phyloP scores from a whole-genome alignment of 2,888 invertebrate genomes.

The Cheilosia vulpina region DNA sequence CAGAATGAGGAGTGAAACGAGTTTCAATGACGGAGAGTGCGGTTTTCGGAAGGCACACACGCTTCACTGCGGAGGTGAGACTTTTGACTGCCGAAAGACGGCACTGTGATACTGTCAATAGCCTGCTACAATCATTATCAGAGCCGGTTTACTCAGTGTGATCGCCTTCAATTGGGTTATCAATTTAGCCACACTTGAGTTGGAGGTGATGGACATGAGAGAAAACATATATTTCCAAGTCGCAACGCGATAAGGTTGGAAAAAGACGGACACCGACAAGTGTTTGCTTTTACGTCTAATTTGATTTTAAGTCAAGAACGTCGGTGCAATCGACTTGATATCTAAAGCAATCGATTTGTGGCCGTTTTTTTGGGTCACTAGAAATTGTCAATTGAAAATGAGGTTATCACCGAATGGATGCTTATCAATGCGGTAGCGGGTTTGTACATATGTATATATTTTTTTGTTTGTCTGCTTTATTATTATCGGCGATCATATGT shows the following conservation, averaged over 20 bases:
- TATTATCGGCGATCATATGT: not conserved
- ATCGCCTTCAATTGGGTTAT: constrained; percentile 62
- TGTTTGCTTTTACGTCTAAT: constrained; percentile 22
- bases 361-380: constrained; percentile 28
- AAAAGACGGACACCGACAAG: constrained; percentile 6
- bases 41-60: constrained; percentile 7
- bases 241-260: constrained; percentile 54
- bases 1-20: constrained; percentile 20
- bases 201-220: not conserved
- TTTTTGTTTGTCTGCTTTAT: not conserved
- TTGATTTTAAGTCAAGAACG: constrained; percentile 7
- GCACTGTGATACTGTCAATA: constrained; percentile 27
- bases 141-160: constrained; percentile 33
- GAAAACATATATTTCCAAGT: constrained; percentile 14
- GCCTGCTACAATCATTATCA: constrained; percentile 10
- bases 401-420: not conserved
- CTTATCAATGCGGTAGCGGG: not conserved
- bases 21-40: constrained; percentile 22
- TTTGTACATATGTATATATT: not conserved
- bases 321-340: constrained; percentile 22
- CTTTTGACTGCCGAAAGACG: constrained; percentile 44
- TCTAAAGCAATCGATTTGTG: not conserved
- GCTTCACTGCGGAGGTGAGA: constrained; percentile 39
- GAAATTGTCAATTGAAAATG: constrained; percentile 16
- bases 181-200: constrained; percentile 46